Conservation (phyloP, 1,140 invertebrate species). For the Neodiprion fabricii region DNA sequence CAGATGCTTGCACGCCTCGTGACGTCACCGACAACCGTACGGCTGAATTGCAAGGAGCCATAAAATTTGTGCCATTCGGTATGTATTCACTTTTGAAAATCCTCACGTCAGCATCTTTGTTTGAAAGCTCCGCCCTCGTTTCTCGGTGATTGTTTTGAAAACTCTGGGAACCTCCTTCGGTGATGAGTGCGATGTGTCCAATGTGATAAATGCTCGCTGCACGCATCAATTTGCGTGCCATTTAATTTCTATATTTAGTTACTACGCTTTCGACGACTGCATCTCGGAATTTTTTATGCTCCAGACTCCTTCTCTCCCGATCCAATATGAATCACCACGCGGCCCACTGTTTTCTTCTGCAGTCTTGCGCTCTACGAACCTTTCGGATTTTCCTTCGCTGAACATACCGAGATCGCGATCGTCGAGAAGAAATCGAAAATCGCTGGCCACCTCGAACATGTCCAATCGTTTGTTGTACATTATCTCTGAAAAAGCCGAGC, state of each 20-base stretch:
- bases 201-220: no score
- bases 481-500: conserved; percentile 17
- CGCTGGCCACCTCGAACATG: conserved; percentile 4
- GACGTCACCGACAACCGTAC: neutral
- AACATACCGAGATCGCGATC: conserved; percentile 8
- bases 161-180: neutral
- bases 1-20: conserved; percentile 3
- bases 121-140: neutral
- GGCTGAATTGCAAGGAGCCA: neutral
- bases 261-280: neutral
- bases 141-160: neutral
- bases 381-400: conserved; percentile 12
- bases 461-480: conserved; percentile 18
- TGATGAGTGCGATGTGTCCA: neutral
- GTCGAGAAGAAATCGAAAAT: conserved; percentile 17
- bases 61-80: neutral
- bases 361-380: conserved; percentile 1
- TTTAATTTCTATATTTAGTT: conserved; percentile 4
- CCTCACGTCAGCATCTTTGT: neutral
- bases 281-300: neutral
- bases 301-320: neutral
- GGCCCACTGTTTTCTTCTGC: conserved; percentile 4
- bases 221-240: neutral
- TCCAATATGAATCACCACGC: conserved; percentile 3
- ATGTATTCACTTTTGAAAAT: neutral